phyloP scores from a whole-genome alignment of 2,113 vertebrate species.

The Sprattus sprattus region DNA sequence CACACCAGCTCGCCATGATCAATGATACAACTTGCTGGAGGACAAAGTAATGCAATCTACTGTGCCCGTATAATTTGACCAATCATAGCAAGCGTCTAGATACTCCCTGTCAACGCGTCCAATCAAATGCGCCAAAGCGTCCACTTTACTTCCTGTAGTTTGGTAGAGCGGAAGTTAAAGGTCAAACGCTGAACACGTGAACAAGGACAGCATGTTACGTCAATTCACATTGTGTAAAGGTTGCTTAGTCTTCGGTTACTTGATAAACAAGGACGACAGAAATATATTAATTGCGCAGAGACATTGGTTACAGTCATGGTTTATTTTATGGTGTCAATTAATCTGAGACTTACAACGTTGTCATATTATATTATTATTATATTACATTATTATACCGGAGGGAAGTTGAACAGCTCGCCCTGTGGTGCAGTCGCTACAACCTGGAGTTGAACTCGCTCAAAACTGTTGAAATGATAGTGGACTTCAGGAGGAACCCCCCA shows the following conservation, averaged over 20 bases:
- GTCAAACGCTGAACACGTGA: conserved; percentile 43
- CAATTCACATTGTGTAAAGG: conserved; percentile 5
- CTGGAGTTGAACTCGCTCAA: too few relatives aligned
- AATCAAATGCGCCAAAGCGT: conserved; percentile 9
- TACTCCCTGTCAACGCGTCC: not conserved
- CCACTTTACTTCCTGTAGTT: conserved; percentile 29
- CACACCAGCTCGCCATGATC: conserved; percentile 73
- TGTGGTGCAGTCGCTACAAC: too few relatives aligned
- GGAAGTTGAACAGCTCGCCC: too few relatives aligned
- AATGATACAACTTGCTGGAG: conserved; percentile 28
- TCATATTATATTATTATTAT: too few relatives aligned
- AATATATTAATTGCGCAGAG: not conserved
- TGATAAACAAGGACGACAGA: not conserved
- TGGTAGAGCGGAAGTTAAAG: conserved; percentile 41
- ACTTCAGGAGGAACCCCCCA: too few relatives aligned
- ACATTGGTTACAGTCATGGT: not conserved
- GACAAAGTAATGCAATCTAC: not conserved
- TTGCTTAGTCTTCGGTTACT: not conserved
- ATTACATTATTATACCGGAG: too few relatives aligned
- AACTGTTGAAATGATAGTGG: too few relatives aligned
- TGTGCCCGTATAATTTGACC: not conserved
- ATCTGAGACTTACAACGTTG: too few relatives aligned
- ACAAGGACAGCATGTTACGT: conserved; percentile 17
- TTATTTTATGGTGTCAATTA: too few relatives aligned
- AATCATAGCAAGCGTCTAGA: conserved; percentile 26